Base-by-base conservation (phyloP, 2,113 vertebrate species). In the Neopipo cinnamomea region DNA sequence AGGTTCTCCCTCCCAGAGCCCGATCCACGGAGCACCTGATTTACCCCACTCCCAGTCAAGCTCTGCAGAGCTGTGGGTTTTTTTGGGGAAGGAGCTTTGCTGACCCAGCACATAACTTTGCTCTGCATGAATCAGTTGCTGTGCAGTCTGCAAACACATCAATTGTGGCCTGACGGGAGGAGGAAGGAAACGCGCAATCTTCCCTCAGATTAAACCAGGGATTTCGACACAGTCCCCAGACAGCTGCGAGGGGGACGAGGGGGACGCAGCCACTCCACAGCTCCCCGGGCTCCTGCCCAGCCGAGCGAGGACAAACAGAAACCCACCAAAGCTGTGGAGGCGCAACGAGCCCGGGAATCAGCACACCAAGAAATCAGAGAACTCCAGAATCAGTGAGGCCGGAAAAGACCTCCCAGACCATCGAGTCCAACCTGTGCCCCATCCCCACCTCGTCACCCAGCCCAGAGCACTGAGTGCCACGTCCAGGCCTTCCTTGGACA, bases 161-260 rank as follows among this genome's bases (percentile, higher is more conserved):
- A 90, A 75, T 80, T 90, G 86, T 46, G 85, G 91, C 72, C 89
- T 91, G 92, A 92, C 75, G 24, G 55, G 9, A 72, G 86, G 88
- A 95, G 96, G 96, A 97, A 97, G 96, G 95, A 95, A 97, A 85
- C 52, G 21, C 24, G 58, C 92, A 93, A 85, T 77, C 88, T 83
- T 46, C 79, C 37, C 86, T 44, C 37, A 8, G 59, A 71, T 78
- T 71, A 8, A 75, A 73, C 22, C 91, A 70, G 1, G 53, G 75
- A 94, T 97, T 97, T 97, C 96, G 9, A 96, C 92, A 95, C 79
- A n/a, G 55, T 11, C n/a, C 79, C n/a, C 75, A n/a, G 62, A 23
- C 95, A 88, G 92, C 95, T 94, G 94, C 23, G 11, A 42, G 18
- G 33, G 58, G 46, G 75, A 67, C 13, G 30, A 50, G 49, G 49